Percentiles rank a stretch among this genome's conserved stretches.
Conservation (phyloP, 1,140 invertebrate genomes). For the Hylaeus anthracinus region DNA sequence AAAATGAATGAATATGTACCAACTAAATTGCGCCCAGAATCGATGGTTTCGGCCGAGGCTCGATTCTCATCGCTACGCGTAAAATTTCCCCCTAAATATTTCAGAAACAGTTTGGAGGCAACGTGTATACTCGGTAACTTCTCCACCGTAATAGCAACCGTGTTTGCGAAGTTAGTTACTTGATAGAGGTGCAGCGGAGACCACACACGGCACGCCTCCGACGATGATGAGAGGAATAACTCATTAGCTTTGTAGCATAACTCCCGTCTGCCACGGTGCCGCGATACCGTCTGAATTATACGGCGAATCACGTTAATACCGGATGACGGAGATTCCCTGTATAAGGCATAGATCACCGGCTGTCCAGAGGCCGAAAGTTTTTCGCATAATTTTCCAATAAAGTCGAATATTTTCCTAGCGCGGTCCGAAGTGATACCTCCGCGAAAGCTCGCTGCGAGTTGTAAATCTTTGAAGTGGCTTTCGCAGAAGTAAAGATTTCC, state of each 20-base stretch:
- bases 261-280: background rate
- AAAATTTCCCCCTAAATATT: too few species aligned
- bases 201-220: conserved; percentile 7
- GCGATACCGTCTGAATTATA: conserved; percentile 19
- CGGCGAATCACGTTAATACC: conserved; percentile 31
- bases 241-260: conserved; percentile 34
- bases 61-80: too few species aligned
- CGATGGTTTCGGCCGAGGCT: too few species aligned
- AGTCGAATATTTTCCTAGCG: conserved; percentile 27
- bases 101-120: too few species aligned
- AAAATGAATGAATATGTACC: too few species aligned
- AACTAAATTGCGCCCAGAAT: too few species aligned
- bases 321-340: conserved; percentile 10
- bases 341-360: background rate
- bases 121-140: background rate
- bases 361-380: background rate
- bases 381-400: conserved; percentile 41
- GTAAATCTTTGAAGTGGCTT: conserved; percentile 46
- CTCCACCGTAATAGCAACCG: background rate
- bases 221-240: conserved; percentile 33
- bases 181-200: background rate
- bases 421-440: conserved; percentile 5
- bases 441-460: background rate
- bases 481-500: conserved; percentile 25
- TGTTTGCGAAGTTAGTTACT: background rate